Evolutionary conservation across 2,797 vertebrate genomes (phyloP), one percentile per base, ranked within the genome.

Genomic region (Lepus oiostolus): DNA sequence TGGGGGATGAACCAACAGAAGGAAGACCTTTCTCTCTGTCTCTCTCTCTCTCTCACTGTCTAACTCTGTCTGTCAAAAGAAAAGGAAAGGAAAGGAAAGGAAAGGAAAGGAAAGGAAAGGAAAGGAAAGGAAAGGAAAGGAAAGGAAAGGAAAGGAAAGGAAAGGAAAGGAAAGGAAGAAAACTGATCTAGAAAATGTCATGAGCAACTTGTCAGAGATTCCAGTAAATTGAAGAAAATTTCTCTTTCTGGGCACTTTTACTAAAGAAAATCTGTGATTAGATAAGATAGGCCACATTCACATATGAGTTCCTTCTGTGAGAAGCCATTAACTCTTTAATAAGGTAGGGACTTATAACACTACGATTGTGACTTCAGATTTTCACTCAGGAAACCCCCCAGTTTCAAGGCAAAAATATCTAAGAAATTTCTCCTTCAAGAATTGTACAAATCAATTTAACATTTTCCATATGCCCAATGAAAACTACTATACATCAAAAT

Each of bases 401-500:
- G 62, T 52, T 92, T 70, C 63, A 30, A 82, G 63, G 88, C 42
- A 90, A 85, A 14, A 85, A 85, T 9, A 81, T 4, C 16, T 58
- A 74, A 9, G 47, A 54, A 70, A 5, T 75, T 96, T 84, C 7
- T 92, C 60, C 22, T 94, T 0, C 4, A 71, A 3, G 22, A 88
- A 81, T 26, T 35, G 1, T 93, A 67, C 13, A 79, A 65, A 65
- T 70, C 8, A 75, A 71, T 71, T 38, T 67, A 71, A 79, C 17
- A 89, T 82, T 93, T 89, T 89, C 26, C 30, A 82, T 24, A 0
- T 86, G 60, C 0, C 6, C 14, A 91, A 19, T 52, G 32, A 62
- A 38, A 71, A 85, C 14, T 77, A 5, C 12, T 85, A 9, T 3
- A 71, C n/a, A 14, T 94, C 38, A 94, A 88, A 95, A 72, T 90